phyloP scores from a whole-genome alignment of 2,888 invertebrate genomes.

The Anoplius nigerrimus region DNA sequence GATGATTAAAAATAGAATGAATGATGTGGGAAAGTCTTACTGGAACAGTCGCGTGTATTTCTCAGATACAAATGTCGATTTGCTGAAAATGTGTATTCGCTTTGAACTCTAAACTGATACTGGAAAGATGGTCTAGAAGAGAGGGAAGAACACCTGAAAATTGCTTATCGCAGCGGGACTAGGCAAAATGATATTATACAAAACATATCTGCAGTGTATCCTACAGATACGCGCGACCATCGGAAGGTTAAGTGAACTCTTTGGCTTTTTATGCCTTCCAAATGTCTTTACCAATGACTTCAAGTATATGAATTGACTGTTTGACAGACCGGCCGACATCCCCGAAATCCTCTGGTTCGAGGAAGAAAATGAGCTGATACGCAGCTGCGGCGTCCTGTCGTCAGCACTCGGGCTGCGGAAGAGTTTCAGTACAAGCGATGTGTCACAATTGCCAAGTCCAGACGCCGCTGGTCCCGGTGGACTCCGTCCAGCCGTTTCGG shows the following conservation, averaged over 20 bases:
- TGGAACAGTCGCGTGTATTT: too few species aligned
- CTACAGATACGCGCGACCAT: too few species aligned
- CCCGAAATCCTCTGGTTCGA: constrained; percentile 83
- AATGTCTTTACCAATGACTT: not conserved
- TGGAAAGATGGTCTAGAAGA: too few species aligned
- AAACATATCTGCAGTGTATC: too few species aligned
- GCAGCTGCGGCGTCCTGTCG: constrained; percentile 87
- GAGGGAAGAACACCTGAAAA: too few species aligned
- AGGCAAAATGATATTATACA: too few species aligned
- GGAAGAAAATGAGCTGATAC: constrained; percentile 86
- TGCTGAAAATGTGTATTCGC: too few species aligned
- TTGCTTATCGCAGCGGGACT: too few species aligned
- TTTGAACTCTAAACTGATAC: too few species aligned
- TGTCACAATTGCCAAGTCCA: constrained; percentile 79
- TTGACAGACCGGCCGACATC: constrained; percentile 78
- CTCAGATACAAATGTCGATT: too few species aligned
- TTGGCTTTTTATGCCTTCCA: not conserved
- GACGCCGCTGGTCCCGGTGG: constrained; percentile 70
- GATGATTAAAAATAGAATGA: too few species aligned
- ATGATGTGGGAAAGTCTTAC: too few species aligned
- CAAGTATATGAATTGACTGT: not conserved
- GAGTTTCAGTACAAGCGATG: constrained; percentile 90
- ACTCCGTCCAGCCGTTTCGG: constrained; percentile 76
- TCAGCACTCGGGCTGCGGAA: constrained; percentile 88
- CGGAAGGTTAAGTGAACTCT: constrained; percentile 1